A percentile compares a stretch with the other conserved stretches of the same genome.
phyloP scores from a whole-genome alignment of 1,140 invertebrate species.

The Penaeus chinensis region DNA sequence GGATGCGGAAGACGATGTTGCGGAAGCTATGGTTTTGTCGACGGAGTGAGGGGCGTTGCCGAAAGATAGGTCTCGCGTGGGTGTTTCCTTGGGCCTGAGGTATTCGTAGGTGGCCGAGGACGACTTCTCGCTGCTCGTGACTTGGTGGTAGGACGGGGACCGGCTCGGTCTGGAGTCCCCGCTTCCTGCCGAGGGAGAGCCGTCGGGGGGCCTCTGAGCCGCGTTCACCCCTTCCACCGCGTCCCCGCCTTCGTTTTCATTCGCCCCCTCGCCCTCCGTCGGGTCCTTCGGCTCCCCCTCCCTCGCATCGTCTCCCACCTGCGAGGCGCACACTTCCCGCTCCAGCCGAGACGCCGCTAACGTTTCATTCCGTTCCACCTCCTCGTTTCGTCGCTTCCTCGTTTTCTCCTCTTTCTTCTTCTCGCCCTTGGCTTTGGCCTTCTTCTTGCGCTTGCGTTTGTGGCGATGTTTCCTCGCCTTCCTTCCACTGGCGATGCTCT shows the following conservation, averaged over 20 bases:
- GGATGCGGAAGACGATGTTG: conserved; percentile 33
- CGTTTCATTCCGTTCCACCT: background rate
- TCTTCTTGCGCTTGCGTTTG: conserved; percentile 44
- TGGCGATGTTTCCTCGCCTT: conserved; percentile 30
- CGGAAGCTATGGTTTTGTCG: conserved; percentile 35
- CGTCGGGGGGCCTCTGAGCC: background rate
- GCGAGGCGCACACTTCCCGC: background rate
- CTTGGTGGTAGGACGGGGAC: conserved; percentile 50
- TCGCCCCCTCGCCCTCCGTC: background rate
- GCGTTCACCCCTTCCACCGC: conserved; percentile 1
- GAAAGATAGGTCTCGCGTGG: conserved; percentile 30
- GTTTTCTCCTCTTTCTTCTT: conserved; percentile 34
- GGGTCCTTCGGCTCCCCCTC: background rate
- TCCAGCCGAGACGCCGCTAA: background rate
- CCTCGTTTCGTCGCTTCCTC: conserved; percentile 9
- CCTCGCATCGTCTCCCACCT: background rate
- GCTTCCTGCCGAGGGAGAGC: conserved; percentile 25
- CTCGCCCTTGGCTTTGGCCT: conserved; percentile 35
- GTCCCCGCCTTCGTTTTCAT: background rate
- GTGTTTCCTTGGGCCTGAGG: conserved; percentile 14
- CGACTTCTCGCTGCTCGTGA: conserved; percentile 52
- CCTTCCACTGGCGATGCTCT: conserved; percentile 25
- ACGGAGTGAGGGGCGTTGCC: background rate
- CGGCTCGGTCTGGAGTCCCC: conserved; percentile 40
- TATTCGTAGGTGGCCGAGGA: conserved; percentile 29